Evolutionary conservation across 2,888 invertebrate species (phyloP).

Genomic region (Drosophila seclusa): DNA sequence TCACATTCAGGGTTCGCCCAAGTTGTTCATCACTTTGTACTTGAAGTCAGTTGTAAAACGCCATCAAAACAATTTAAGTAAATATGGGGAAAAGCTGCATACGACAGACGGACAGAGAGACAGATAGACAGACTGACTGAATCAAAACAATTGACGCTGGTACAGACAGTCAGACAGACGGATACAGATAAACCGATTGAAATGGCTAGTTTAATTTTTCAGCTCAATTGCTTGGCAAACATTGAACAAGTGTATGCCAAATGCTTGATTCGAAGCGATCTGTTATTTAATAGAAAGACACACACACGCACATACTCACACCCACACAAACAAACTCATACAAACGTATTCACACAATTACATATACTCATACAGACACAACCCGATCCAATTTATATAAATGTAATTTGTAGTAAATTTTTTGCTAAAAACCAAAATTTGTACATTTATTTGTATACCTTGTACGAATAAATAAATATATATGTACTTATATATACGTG

Average conservation of each 20-base stretch:
- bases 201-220: conserved; percentile 74
- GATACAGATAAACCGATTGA: conserved; percentile 64
- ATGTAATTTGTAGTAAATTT: conserved; percentile 64
- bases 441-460: conserved; percentile 50
- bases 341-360: conserved; percentile 1
- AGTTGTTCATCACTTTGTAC: conserved; percentile 28
- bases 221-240: conserved; percentile 76
- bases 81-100: conserved; percentile 18
- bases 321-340: conserved; percentile 3
- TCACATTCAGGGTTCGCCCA: conserved; percentile 31
- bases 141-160: conserved; percentile 24
- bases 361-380: conserved; percentile 25
- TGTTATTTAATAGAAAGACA: conserved; percentile 58
- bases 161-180: conserved; percentile 28
- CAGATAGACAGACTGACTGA: conserved; percentile 3
- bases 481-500: conserved; percentile 15
- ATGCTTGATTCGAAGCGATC: conserved; percentile 64
- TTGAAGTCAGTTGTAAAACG: conserved; percentile 44
- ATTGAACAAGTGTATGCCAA: conserved; percentile 56
- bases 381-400: conserved; percentile 62
- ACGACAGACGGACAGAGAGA: conserved; percentile 1
- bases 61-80: conserved; percentile 33
- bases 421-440: conserved; percentile 62
- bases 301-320: conserved; percentile 28
- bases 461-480: conserved; percentile 30